These are phyloP conservation scores for Acropora yongei DNA, from an alignment of 64 coral and sea anemone genomes.

Conservation along the genomic window DNA sequence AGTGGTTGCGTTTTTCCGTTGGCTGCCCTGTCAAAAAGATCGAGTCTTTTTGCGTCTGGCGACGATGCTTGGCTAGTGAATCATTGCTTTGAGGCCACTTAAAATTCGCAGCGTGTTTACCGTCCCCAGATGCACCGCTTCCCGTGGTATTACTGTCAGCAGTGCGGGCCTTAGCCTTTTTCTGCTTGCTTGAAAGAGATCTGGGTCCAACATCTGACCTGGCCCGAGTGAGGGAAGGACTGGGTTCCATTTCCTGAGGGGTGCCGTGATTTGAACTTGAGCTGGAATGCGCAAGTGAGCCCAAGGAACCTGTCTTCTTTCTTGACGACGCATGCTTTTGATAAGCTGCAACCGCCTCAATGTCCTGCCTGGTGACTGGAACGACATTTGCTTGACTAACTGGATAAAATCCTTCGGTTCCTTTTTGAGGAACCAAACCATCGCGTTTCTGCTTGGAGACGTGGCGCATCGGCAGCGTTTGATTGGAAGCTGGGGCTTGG, in stretches of 20 bases:
- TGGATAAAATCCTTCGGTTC: neutral
- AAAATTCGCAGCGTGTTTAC: slow-evolving; percentile 57
- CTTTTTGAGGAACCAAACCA: slow-evolving; percentile 31
- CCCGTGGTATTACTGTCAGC: slow-evolving; percentile 63
- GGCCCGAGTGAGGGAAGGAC: slow-evolving; percentile 45
- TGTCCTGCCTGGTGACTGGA: slow-evolving; percentile 32
- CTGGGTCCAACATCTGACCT: slow-evolving; percentile 69
- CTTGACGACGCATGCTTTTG: neutral
- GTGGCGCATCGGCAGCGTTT: neutral
- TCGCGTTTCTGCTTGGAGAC: neutral
- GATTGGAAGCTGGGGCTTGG: slow-evolving; percentile 1
- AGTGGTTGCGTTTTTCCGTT: slow-evolving; percentile 38
- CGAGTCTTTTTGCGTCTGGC: slow-evolving; percentile 4
- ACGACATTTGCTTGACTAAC: neutral
- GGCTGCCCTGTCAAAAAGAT: neutral
- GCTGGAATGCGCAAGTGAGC: slow-evolving; percentile 55
- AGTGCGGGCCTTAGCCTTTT: slow-evolving; percentile 22
- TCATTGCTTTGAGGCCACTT: slow-evolving; percentile 87
- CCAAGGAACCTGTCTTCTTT: slow-evolving; percentile 69
- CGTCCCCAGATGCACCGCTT: slow-evolving; percentile 70
- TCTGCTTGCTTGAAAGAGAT: slow-evolving; percentile 17
- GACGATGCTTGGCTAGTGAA: slow-evolving; percentile 69
- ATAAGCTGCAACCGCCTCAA: neutral
- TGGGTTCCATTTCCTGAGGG: slow-evolving; percentile 25
- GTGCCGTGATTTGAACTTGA: slow-evolving; percentile 48